Base-by-base conservation (phyloP, 2,888 invertebrate species). In the Drosophila quinaria region DNA sequence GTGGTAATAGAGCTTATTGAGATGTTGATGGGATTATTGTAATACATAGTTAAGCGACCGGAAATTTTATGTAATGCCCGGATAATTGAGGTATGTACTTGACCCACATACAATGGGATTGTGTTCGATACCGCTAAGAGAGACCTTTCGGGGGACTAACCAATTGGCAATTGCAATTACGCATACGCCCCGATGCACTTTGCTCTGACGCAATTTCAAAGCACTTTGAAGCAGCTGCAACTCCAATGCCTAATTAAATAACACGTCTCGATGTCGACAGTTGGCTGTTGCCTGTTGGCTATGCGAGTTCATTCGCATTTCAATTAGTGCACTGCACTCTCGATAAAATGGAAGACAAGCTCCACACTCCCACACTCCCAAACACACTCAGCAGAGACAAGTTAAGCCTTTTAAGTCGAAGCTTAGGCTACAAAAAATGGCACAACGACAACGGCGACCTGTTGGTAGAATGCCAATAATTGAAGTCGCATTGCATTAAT, bases 221-320 rank as follows among this genome's bases (percentile, higher is more conserved):
- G 60, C 61, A 44, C 56, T 67, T 37, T 6, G 31, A 44, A 19
- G 61, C 64, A 52, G 67, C 68, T 63, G 63, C 55, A 56, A 39
- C 55, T 62, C 19, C 55, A 51, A 59, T 66, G 78, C 73, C 81
- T 77, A 78, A 78, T 78, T 80, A 80, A 78, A 80, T 78, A 78
- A 65, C 63, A 73, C 17, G 29, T 29, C 56, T 54, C 62, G 63
- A 61, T 64, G 47, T 55, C 67, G 50, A 55, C 56, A 65, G 76
- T 59, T 55, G 58, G 59, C 58, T 41, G 17, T 22, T 22, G 22
- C 22, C 22, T 22, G 76, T 55, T 55, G 58, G 59, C 58, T 41
- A 13, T 51, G 31, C 49, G 42, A 78, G 81, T 81, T 79, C 78
- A 81, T 78, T 80, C 74, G 79, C 80, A 65, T 80, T 81, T 74